Conservation (phyloP, 2,113 vertebrate species). For the Benitochromis conjunctus region DNA sequence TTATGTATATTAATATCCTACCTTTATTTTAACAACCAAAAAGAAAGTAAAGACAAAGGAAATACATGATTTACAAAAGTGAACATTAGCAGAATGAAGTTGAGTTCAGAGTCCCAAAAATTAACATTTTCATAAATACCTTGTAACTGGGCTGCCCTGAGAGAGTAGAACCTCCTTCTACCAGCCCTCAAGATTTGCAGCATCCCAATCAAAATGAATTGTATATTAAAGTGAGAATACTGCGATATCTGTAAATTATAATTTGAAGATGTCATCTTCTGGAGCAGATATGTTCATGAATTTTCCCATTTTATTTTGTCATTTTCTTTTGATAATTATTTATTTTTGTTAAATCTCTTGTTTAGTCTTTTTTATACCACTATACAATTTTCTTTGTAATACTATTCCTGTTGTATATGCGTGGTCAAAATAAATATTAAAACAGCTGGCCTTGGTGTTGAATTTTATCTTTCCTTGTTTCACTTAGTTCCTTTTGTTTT, state of each 20-base stretch:
- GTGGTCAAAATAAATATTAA: background rate
- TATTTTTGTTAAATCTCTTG: background rate
- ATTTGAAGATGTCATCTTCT: background rate
- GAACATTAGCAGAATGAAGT: background rate
- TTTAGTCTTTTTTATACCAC: background rate
- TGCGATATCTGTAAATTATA: background rate
- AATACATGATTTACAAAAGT: background rate
- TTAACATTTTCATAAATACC: background rate
- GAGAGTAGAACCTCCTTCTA: background rate
- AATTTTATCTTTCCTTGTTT: background rate
- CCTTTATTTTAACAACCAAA: background rate
- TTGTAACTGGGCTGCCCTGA: background rate
- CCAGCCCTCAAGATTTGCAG: background rate
- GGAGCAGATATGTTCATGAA: background rate
- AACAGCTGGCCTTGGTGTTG: background rate
- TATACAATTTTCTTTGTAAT: background rate
- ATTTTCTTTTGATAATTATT: background rate
- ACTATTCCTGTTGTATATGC: background rate
- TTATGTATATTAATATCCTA: background rate
- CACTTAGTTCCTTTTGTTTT: background rate
- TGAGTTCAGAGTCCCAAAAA: background rate
- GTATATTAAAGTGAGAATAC: background rate
- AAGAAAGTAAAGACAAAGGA: background rate
- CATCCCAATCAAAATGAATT: background rate
- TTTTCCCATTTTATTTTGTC: background rate